Conservation (phyloP, 1,140 invertebrate species). For the Plectrocnemia conspersa region DNA sequence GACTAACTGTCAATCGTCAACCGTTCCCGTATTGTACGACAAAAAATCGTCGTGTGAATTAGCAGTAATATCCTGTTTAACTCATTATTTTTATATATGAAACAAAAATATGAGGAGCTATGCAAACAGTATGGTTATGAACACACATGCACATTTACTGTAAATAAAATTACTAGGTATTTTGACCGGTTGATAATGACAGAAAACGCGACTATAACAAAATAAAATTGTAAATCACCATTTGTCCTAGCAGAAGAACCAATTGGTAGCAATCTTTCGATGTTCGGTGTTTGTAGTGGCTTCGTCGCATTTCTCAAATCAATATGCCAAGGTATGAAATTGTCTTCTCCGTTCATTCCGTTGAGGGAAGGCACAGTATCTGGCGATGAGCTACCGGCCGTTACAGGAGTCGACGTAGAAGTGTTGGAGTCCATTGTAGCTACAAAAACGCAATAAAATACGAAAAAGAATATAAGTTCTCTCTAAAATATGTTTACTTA, state of each 20-base stretch:
- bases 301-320: slow-evolving; percentile 38
- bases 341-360: slow-evolving; percentile 44
- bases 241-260: slow-evolving; percentile 45
- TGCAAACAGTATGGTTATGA: no score
- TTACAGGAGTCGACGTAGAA: slow-evolving; percentile 22
- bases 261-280: slow-evolving; percentile 59
- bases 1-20: no score
- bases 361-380: slow-evolving; percentile 47
- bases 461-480: slow-evolving; percentile 4
- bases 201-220: no score
- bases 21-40: no score
- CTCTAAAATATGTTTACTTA: background rate
- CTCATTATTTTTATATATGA: no score
- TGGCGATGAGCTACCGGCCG: slow-evolving; percentile 47
- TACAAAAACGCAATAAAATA: slow-evolving; percentile 5
- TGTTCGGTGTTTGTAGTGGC: slow-evolving; percentile 49
- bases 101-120: no score
- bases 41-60: no score
- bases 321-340: slow-evolving; percentile 38
- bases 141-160: no score
- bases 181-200: no score
- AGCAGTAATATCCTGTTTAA: no score
- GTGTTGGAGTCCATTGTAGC: slow-evolving; percentile 13
- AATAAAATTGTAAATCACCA: background rate
- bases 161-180: no score